These are phyloP conservation scores for Melanotaenia trifasciata DNA, from an alignment of 2,797 vertebrate genomes.

Conservation along the genomic window DNA sequence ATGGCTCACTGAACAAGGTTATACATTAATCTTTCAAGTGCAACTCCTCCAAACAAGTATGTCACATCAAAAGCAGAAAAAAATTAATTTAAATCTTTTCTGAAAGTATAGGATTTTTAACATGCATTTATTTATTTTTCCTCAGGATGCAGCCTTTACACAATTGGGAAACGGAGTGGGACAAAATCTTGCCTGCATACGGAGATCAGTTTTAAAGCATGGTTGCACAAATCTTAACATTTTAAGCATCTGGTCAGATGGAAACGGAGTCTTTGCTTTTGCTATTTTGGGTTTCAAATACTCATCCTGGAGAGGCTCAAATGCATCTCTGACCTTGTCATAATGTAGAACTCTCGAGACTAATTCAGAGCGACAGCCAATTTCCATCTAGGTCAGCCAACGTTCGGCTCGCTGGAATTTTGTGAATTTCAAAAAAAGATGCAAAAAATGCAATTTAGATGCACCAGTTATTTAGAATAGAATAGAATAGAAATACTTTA, in stretches of 20 bases:
- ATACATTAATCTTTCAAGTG: slow-evolving; percentile 44
- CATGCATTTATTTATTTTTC: not conserved
- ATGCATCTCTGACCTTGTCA: slow-evolving; percentile 45
- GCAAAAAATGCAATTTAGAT: not conserved
- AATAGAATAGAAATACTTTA: no score
- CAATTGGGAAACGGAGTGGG: no score
- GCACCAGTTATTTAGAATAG: not conserved
- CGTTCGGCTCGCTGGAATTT: slow-evolving; percentile 20
- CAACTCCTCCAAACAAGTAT: slow-evolving; percentile 20
- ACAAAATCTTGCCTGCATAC: not conserved
- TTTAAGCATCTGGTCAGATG: slow-evolving; percentile 23
- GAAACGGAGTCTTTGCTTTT: slow-evolving; percentile 20
- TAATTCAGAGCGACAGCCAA: slow-evolving; percentile 37
- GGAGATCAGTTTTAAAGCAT: slow-evolving; percentile 14
- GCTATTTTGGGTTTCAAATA: slow-evolving; percentile 32
- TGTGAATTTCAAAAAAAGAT: slow-evolving; percentile 1
- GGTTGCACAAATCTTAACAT: slow-evolving; percentile 15
- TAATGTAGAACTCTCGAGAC: slow-evolving; percentile 15
- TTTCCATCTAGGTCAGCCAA: slow-evolving; percentile 43
- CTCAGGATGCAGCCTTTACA: no score
- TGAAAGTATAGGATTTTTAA: not conserved
- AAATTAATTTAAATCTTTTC: not conserved
- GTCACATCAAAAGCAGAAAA: slow-evolving; percentile 1
- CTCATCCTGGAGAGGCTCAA: slow-evolving; percentile 31
- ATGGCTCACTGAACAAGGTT: not conserved